Evolutionary conservation across 2,797 vertebrate genomes (phyloP).

Genomic region (Parambassis ranga): DNA sequence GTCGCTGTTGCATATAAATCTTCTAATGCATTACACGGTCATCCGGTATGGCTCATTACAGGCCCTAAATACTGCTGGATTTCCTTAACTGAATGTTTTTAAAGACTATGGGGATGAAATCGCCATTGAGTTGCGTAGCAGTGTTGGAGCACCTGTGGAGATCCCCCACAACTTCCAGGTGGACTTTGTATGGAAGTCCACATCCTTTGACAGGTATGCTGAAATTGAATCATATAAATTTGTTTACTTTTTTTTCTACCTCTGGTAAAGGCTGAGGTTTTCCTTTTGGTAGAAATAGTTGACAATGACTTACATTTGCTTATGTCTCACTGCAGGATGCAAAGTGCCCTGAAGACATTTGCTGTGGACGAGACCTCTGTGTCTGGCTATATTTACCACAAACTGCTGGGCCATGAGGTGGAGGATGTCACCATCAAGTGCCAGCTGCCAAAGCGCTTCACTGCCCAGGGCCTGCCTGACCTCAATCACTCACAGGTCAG

Average conservation of each 20-base stretch:
- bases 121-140: constrained; percentile 96
- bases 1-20: not conserved
- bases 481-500: constrained; percentile 98
- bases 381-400: constrained; percentile 99
- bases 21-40: not conserved
- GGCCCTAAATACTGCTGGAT: not conserved
- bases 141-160: constrained; percentile 95
- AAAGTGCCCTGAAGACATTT: constrained; percentile 96
- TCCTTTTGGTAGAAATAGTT: not conserved
- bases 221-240: not conserved
- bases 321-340: constrained; percentile 84
- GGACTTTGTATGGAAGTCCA: constrained; percentile 99
- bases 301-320: not conserved
- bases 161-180: constrained; percentile 99
- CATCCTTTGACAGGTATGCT: constrained; percentile 95
- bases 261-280: not conserved
- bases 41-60: not conserved
- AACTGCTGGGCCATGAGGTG: constrained; percentile 95
- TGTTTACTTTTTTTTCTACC: not conserved
- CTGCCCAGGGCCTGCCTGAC: constrained; percentile 97
- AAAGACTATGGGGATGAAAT: constrained; percentile 99
- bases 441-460: constrained; percentile 98
- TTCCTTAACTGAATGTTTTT: constrained; percentile 54
- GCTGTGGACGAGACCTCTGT: constrained; percentile 98
- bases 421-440: constrained; percentile 99